Base-by-base conservation (phyloP, 2,888 invertebrate genomes). In the Lepeophtheirus nordmannii region DNA sequence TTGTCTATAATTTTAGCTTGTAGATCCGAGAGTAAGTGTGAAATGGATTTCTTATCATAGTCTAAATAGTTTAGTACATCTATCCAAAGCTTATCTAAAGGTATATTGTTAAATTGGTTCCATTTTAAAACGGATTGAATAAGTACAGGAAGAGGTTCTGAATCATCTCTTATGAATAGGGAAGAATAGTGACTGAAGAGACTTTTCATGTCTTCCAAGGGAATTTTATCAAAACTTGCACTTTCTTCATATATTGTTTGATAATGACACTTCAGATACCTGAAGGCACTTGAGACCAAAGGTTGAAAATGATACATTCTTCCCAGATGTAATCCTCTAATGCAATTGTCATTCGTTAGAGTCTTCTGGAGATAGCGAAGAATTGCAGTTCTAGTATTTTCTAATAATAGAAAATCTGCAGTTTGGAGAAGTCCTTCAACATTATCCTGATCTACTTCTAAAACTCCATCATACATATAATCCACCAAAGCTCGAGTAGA, bases 391-490 rank as follows among this genome's bases (percentile, higher is more conserved):
- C 39, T 38, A 23, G 62, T 41, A 30, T 62, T 17, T n/a, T 62
- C 41, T 20, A 62, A 17, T 8, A 62, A 40, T 1, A 62, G 23
- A 38, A 62, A 38, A 17, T 62, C 62, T 1, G 40, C 39, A 8
- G 20, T n/a, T 14, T 17, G 9, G 41, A 62, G 41, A 12, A 62
- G 17, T n/a, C 39, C 62, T 5, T 40, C 39, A 11, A 62, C 39
- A 40, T 41, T 62, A 2, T 39, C 40, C 3, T 38, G 62, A 17
- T n/a, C 23, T 10, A 62, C 62, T 7, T 62, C 39, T 3, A 62
- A 22, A 14, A 62, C 1, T 62, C 62, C 62, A 39, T 30, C 39
- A 23, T 62, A 62, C 37, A 62, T 39, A 39, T 39, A 62, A 40
- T 37, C 39, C n/a, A 62, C 39, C 17, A 62, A 30, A n/a, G 14